These are phyloP conservation scores for Paraescarpia echinospica DNA, from an alignment of 1,140 invertebrate genomes.

Conservation along the genomic window DNA sequence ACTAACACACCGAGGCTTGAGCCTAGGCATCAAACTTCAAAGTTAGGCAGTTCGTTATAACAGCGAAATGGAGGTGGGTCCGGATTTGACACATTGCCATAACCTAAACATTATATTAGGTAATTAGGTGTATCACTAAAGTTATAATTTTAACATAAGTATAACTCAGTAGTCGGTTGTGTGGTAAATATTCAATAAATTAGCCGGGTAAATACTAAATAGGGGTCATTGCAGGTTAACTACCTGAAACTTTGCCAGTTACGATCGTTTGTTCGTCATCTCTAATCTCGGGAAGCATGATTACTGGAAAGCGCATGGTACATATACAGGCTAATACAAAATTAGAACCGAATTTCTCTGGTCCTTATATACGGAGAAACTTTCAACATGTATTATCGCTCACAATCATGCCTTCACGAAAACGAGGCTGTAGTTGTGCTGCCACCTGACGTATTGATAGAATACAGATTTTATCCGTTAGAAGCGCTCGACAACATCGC, in stretches of 20 bases:
- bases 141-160: too few species aligned
- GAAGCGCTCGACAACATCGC: neutral
- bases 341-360: neutral
- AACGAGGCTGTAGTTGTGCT: constrained; percentile 3
- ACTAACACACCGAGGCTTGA: too few species aligned
- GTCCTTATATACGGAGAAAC: neutral
- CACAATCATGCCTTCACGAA: neutral
- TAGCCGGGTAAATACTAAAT: too few species aligned
- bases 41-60: too few species aligned
- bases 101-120: too few species aligned
- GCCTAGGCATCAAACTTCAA: too few species aligned
- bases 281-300: neutral
- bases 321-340: neutral
- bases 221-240: too few species aligned
- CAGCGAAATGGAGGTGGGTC: too few species aligned
- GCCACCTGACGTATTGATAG: neutral
- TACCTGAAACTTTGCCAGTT: neutral
- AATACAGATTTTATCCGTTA: neutral
- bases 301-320: constrained; percentile 4
- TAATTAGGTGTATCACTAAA: too few species aligned
- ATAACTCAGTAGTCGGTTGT: too few species aligned
- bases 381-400: neutral
- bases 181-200: too few species aligned
- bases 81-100: too few species aligned
- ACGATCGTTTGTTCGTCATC: neutral